These are phyloP conservation scores for Loripinus fragilis DNA, from an alignment of 2,888 invertebrate species.

Conservation along the genomic window DNA sequence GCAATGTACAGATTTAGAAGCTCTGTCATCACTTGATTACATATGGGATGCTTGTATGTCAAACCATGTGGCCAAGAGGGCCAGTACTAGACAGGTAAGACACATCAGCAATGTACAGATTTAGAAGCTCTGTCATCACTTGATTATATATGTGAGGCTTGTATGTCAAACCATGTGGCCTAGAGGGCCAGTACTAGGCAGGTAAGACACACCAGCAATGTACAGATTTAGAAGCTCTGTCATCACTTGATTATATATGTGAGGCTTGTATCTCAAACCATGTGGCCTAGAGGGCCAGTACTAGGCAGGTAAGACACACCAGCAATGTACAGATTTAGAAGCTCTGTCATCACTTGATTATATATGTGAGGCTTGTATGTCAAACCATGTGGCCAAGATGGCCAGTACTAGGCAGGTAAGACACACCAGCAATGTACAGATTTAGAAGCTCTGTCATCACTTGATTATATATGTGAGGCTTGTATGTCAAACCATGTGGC, in stretches of 20 bases:
- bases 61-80: conserved; percentile 71
- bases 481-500: conserved; percentile 71
- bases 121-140: conserved; percentile 44
- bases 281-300: conserved; percentile 68
- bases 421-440: conserved; percentile 48
- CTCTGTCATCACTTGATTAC: conserved; percentile 56
- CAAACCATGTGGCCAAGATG: conserved; percentile 71
- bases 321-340: conserved; percentile 37
- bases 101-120: conserved; percentile 44
- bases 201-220: conserved; percentile 59
- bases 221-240: conserved; percentile 42
- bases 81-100: conserved; percentile 69
- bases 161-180: conserved; percentile 70
- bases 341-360: conserved; percentile 57
- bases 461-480: conserved; percentile 63
- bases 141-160: conserved; percentile 62
- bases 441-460: conserved; percentile 33
- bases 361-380: conserved; percentile 59
- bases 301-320: conserved; percentile 67
- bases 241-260: conserved; percentile 59
- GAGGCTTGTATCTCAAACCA: conserved; percentile 67
- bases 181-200: conserved; percentile 68
- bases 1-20: conserved; percentile 34
- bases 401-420: conserved; percentile 70
- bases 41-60: conserved; percentile 62